Conservation (phyloP, 2,888 invertebrate genomes). For the Tryphoninae sp. region DNA sequence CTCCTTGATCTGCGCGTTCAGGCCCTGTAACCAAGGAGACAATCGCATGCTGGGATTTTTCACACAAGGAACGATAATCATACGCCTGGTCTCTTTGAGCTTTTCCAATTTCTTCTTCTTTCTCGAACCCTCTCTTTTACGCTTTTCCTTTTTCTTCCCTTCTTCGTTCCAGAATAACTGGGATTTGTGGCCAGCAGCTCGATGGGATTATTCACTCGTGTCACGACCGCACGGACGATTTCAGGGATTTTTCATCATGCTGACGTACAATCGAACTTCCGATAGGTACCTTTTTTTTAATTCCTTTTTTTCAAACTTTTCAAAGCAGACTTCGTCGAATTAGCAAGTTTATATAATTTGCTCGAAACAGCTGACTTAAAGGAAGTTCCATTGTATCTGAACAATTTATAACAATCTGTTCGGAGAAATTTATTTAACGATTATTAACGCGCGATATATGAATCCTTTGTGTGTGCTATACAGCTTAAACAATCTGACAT, state of each 20-base stretch:
- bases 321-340: no score
- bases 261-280: background rate
- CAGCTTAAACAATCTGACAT: background rate
- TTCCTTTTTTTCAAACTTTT: no score
- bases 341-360: no score
- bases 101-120: slow-evolving; percentile 47
- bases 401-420: no score
- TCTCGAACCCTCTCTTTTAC: slow-evolving; percentile 39
- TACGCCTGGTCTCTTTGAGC: slow-evolving; percentile 19
- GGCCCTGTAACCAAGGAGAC: slow-evolving; percentile 86
- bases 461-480: background rate
- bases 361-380: no score
- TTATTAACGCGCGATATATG: no score
- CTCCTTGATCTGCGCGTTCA: slow-evolving; percentile 92
- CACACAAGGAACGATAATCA: slow-evolving; percentile 46
- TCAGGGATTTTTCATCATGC: background rate
- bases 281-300: no score
- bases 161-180: background rate
- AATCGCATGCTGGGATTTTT: slow-evolving; percentile 78
- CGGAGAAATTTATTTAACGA: no score
- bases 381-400: no score
- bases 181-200: slow-evolving; percentile 32
- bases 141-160: slow-evolving; percentile 25
- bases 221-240: background rate
- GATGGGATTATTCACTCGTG: slow-evolving; percentile 5